Conservation (phyloP, 2,113 vertebrate genomes). For the Antechinus flavipes region DNA sequence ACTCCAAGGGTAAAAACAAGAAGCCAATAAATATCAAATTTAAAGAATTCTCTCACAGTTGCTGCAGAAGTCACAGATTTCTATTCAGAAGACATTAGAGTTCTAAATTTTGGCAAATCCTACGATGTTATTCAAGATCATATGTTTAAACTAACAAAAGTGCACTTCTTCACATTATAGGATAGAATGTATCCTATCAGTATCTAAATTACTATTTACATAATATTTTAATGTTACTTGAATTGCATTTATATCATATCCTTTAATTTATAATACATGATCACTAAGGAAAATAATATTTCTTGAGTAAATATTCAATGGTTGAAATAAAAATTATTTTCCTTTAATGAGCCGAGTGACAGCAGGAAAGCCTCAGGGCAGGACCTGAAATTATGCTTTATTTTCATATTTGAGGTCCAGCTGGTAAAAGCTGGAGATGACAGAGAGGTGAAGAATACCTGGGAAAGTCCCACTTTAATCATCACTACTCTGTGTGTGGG, state of each 20-base stretch:
- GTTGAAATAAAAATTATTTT: slow-evolving; percentile 1
- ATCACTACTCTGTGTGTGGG: background rate
- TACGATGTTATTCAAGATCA: background rate
- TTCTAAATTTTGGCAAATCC: background rate
- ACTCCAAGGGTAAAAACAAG: background rate
- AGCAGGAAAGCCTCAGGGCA: background rate
- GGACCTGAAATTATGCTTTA: background rate
- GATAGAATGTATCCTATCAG: background rate
- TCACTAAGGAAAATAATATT: background rate
- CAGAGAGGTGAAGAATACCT: background rate
- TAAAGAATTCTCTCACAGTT: background rate
- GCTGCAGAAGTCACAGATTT: background rate
- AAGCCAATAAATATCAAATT: no score
- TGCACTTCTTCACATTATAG: background rate
- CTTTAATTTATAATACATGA: background rate
- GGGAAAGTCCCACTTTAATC: background rate
- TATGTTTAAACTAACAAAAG: background rate
- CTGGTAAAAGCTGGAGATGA: background rate
- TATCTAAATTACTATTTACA: background rate
- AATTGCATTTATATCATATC: background rate
- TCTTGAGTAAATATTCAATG: slow-evolving; percentile 33
- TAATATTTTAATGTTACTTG: background rate
- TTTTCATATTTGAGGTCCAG: background rate
- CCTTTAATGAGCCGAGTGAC: background rate
- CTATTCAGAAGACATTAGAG: background rate